Conservation (phyloP, 1,140 invertebrate species). For the Bombus polaris region DNA sequence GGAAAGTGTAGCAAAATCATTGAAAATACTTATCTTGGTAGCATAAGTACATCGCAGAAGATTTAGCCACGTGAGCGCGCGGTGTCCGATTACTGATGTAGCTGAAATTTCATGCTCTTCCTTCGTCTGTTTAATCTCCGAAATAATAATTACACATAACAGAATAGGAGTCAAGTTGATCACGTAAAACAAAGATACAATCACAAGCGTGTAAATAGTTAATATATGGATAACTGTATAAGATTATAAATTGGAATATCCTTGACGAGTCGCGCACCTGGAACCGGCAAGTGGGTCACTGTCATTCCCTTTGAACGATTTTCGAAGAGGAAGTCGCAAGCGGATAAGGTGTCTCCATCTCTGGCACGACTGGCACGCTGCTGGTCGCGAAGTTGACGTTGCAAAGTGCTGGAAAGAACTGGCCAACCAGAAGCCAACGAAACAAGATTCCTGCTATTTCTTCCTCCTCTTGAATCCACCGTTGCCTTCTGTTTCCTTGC, state of each 20-base stretch:
- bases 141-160: background rate
- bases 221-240: background rate
- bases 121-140: background rate
- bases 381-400: constrained; percentile 45
- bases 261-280: background rate
- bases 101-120: background rate
- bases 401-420: constrained; percentile 64
- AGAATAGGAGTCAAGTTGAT: background rate
- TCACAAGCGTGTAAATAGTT: background rate
- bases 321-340: constrained; percentile 40
- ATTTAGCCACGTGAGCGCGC: background rate
- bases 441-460: constrained; percentile 59
- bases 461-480: constrained; percentile 55
- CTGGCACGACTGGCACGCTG: constrained; percentile 8
- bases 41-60: too few relatives aligned
- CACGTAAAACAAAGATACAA: background rate
- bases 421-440: constrained; percentile 51
- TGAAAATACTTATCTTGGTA: constrained; percentile 26
- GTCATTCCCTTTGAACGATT: constrained; percentile 42
- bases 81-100: background rate
- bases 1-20: background rate
- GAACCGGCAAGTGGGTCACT: constrained; percentile 57
- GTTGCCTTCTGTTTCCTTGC: constrained; percentile 36
- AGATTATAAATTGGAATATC: background rate
- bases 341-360: constrained; percentile 27